Evolutionary conservation across 2,888 invertebrate species (phyloP).

Genomic region (Ganaspis brasiliensis): DNA sequence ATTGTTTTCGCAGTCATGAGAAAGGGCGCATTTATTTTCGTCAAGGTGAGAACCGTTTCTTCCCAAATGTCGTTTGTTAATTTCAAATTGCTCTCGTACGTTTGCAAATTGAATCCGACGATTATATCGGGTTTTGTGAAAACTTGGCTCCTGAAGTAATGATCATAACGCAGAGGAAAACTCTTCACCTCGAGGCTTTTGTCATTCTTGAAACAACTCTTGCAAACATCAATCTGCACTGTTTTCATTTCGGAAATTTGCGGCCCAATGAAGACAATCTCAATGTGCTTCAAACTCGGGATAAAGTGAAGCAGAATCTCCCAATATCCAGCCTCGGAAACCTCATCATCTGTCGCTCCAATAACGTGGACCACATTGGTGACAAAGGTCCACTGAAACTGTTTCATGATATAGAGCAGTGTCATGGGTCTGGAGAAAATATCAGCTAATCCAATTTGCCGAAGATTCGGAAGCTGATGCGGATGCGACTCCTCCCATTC

Average conservation of each 20-base stretch:
- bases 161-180: not conserved
- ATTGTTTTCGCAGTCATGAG: not conserved
- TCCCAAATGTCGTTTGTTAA: not conserved
- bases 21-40: not conserved
- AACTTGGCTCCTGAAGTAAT: not conserved
- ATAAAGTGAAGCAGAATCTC: slow-evolving; percentile 72
- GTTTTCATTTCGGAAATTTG: slow-evolving; percentile 53
- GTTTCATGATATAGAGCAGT: slow-evolving; percentile 62
- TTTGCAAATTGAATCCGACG: not conserved
- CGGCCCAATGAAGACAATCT: slow-evolving; percentile 70
- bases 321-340: slow-evolving; percentile 63
- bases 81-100: not conserved
- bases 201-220: slow-evolving; percentile 49
- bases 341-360: slow-evolving; percentile 70
- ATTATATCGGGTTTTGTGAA: not conserved
- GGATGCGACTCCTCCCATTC: no score
- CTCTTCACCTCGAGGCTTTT: slow-evolving; percentile 37
- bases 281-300: slow-evolving; percentile 56
- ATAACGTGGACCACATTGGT: slow-evolving; percentile 67
- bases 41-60: not conserved
- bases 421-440: slow-evolving; percentile 65
- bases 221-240: slow-evolving; percentile 49
- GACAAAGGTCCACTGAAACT: slow-evolving; percentile 47
- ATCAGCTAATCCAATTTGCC: not conserved
- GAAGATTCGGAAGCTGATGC: no score